Evolutionary conservation across 1,140 invertebrate species (phyloP), one percentile per base, ranked within the genome.

Genomic region (Zophobas morio): DNA sequence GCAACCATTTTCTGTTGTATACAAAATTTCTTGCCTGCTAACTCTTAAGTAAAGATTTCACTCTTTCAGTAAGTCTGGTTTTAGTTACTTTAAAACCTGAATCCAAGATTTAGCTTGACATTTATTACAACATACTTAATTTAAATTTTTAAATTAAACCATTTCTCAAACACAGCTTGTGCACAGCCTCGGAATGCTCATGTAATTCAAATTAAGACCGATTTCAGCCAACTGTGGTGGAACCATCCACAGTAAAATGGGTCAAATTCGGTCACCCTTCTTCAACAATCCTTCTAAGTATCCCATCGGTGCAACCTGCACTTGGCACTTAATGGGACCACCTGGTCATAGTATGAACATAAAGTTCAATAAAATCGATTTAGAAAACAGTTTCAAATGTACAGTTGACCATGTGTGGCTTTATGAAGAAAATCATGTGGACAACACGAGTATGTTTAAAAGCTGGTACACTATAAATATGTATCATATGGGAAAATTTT

Each of bases 251-350:
- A 84, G 87, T 20, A 81, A 73, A 32, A 77, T 37, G 6, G 90
- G 89, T 90, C 90, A 1, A 88, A 90, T 80, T 92, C 91, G 85
- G 90, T 92, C 0, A 79, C 84, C 6, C 81, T 4, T 89, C 92
- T 82, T 85, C 87, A 0, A 83, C 81, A 74, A 88, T 90, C 39
- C 39, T 32, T 36, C 33, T 4, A 66, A 37, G 42, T 66, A 66
- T 66, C 60, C 60, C n/a, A 40, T 42, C 2, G 39, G n/a, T 46
- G 82, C 87, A 1, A 81, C 88, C 20, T 95, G 93, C 80, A 86
- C 86, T 49, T 94, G 93, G 91, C 85, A 84, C 72, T 42, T 66
- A 88, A 94, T 39, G 87, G 89, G 42, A 87, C 82, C 87, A 1
- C 56, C 60, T 3, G 86, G 87, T 80, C 87, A 87, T 75, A 87